phyloP scores from a whole-genome alignment of 2,797 vertebrate genomes.

The Pantherophis alleghaniensis region DNA sequence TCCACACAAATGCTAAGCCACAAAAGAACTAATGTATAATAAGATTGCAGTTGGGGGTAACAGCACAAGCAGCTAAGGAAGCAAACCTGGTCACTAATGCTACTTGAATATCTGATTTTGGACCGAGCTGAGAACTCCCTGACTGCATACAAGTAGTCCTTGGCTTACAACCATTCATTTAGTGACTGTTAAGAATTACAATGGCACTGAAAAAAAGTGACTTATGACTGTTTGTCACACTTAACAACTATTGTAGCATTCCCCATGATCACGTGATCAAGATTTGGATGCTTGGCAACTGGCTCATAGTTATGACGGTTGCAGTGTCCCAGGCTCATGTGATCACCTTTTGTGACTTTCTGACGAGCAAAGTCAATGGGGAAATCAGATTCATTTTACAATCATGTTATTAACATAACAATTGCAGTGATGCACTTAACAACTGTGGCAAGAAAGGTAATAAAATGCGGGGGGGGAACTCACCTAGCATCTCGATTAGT shows the following conservation, averaged over 20 bases:
- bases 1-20: background rate
- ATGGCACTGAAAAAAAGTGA: background rate
- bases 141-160: background rate
- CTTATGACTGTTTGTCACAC: background rate
- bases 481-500: background rate
- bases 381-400: background rate
- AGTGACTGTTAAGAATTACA: background rate
- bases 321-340: background rate
- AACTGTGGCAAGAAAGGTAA: background rate
- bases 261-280: background rate
- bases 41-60: background rate
- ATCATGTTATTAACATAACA: background rate
- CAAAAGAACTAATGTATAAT: background rate
- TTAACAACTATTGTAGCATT: background rate
- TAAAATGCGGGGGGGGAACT: background rate
- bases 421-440: background rate
- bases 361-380: background rate
- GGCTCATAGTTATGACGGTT: background rate
- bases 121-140: background rate
- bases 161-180: background rate
- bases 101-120: background rate
- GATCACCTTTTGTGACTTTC: background rate
- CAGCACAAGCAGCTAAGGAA: background rate
- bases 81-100: background rate
- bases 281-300: background rate